phyloP scores from a whole-genome alignment of 2,888 invertebrate genomes.

The Ectemnius lituratus region DNA sequence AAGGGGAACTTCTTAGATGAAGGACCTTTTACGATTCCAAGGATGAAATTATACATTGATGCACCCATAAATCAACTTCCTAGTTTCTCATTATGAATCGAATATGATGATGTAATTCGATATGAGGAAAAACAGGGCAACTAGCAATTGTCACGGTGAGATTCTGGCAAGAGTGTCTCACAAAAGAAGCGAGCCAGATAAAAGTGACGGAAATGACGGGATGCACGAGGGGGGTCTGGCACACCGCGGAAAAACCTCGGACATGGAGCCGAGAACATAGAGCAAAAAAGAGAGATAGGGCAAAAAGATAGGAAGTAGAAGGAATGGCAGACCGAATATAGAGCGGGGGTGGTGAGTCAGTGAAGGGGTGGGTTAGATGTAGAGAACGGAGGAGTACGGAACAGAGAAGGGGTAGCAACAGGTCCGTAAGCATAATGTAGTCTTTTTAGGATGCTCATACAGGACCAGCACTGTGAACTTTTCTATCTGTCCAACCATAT shows the following conservation, averaged over 20 bases:
- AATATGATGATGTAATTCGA: no score
- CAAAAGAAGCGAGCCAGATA: background rate
- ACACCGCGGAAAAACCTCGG: background rate
- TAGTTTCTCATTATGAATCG: no score
- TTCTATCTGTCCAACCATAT: no score
- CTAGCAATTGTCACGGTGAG: no score
- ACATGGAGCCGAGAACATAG: background rate
- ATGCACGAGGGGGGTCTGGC: background rate
- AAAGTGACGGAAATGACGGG: background rate
- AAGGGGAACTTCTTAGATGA: no score
- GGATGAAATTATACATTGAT: no score
- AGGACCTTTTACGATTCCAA: no score
- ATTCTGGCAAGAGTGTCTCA: background rate
- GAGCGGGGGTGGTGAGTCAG: constrained; percentile 31
- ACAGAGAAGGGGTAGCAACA: constrained; percentile 68
- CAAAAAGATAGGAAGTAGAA: constrained; percentile 22
- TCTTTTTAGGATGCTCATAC: constrained; percentile 61
- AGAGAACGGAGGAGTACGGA: constrained; percentile 36
- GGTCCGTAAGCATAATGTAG: constrained; percentile 69
- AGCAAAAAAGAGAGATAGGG: constrained; percentile 1
- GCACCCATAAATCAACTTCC: no score
- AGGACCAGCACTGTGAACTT: no score
- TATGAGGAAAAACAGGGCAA: no score
- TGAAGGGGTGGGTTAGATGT: constrained; percentile 35
- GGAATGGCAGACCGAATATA: constrained; percentile 23